Base-by-base conservation (phyloP, 2,113 vertebrate genomes). In the Osmerus mordax region DNA sequence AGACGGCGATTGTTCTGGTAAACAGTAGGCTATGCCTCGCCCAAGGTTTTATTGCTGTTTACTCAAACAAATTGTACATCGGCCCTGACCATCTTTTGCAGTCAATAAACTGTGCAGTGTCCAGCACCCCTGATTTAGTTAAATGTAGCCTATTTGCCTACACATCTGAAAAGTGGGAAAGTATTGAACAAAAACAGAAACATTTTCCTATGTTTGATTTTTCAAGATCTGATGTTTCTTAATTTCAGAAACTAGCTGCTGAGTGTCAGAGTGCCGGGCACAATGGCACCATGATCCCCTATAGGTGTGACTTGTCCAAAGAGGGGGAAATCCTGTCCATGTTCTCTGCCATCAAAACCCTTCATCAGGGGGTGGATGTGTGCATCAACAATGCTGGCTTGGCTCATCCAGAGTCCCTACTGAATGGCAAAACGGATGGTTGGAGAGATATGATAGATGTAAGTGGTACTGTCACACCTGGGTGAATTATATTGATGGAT, bases 341-440 rank as follows among this genome's bases (percentile, higher is more conserved):
- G 95, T 97, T 97, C 81, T 91, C 93, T 0, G 90, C 92, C 54
- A 91, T 97, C 86, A 93, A 85, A 72, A 90, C 86, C 3, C 90
- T 92, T 19, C 90, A 95, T 73, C 83, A 87, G 2, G 95, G 95
- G 0, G 91, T 97, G 60, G 95, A 95, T 0, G 94, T 97, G 32
- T 97, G 95, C 86, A 93, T 97, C 91, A 97, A 96, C 88, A 97
- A 96, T 0, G 95, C 95, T 0, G 96, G 95, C 65, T 66, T 96
- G 80, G 95, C 92, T 18, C 88, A 91, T 13, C 87, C 94, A 0
- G 95, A 95, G 74, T 79, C 91, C 1, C 84, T 96, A 78, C 86
- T 97, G 52, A 92, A 78, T 0, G 96, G 95, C 29, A 92, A 60
- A 76, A 95, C 94, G 0, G 91, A 93, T 1, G 84, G 90, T 67